Conservation (phyloP, 2,888 invertebrate species). For the Thereva unica region DNA sequence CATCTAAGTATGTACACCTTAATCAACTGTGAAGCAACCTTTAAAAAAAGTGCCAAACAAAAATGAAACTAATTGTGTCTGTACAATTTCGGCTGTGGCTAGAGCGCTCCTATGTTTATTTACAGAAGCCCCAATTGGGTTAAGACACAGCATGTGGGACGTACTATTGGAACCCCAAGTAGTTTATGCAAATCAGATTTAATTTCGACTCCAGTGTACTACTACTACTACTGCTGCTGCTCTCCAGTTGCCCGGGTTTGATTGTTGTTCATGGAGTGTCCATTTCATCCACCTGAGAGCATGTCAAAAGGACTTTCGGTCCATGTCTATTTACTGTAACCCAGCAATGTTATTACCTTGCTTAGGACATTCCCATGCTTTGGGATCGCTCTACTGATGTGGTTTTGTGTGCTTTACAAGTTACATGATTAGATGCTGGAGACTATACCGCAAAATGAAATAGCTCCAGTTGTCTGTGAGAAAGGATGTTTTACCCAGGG, state of each 20-base stretch:
- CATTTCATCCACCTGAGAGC: slow-evolving; percentile 35
- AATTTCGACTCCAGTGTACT: slow-evolving; percentile 26
- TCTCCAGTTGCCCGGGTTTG: slow-evolving; percentile 17
- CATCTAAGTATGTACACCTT: too few relatives aligned
- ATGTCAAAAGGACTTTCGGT: slow-evolving; percentile 35
- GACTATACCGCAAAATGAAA: slow-evolving; percentile 23
- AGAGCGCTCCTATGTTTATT: slow-evolving; percentile 24
- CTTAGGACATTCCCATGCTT: slow-evolving; percentile 36
- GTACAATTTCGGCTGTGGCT: slow-evolving; percentile 32
- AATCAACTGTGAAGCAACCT: too few relatives aligned
- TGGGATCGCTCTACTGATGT: slow-evolving; percentile 38
- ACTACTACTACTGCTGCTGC: slow-evolving; percentile 24
- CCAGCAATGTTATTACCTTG: slow-evolving; percentile 40
- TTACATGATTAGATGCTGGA: slow-evolving; percentile 36
- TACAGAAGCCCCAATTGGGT: slow-evolving; percentile 25
- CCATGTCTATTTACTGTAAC: slow-evolving; percentile 37
- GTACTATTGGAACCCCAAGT: slow-evolving; percentile 3
- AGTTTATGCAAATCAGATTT: slow-evolving; percentile 36
- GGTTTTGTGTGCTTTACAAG: slow-evolving; percentile 40
- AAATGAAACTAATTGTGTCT: slow-evolving; percentile 27
- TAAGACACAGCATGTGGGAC: slow-evolving; percentile 33
- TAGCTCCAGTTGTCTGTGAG: slow-evolving; percentile 5
- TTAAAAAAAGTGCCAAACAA: neutral
- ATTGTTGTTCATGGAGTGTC: slow-evolving; percentile 35
- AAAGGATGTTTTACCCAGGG: neutral